Evolutionary conservation across 1,140 invertebrate genomes (phyloP).

Genomic region (Paralvinella palmiformis): DNA sequence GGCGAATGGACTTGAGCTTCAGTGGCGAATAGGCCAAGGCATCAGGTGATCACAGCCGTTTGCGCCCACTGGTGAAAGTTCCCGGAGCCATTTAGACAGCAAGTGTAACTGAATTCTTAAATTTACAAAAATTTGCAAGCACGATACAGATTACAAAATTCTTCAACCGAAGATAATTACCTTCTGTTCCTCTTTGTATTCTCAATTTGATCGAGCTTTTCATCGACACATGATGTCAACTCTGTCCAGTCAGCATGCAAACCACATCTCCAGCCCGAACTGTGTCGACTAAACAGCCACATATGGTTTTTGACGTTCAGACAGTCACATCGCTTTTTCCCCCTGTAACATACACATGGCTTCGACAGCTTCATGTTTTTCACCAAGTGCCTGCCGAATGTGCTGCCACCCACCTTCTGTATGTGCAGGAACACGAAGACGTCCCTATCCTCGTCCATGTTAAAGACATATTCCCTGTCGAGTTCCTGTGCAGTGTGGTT

Average conservation of each 20-base stretch:
- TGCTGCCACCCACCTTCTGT: slow-evolving; percentile 88
- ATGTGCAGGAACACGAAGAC: slow-evolving; percentile 98
- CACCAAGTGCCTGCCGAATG: slow-evolving; percentile 89
- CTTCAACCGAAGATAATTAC: too few relatives aligned
- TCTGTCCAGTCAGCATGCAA: slow-evolving; percentile 98
- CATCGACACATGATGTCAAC: slow-evolving; percentile 63
- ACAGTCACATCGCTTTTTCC: slow-evolving; percentile 41
- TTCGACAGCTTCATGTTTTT: slow-evolving; percentile 77
- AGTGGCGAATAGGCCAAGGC: too few relatives aligned
- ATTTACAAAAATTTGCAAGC: too few relatives aligned
- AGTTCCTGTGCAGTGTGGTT: too few relatives aligned
- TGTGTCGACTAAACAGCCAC: slow-evolving; percentile 97
- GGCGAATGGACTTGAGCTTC: too few relatives aligned
- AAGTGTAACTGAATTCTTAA: too few relatives aligned
- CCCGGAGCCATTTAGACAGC: too few relatives aligned
- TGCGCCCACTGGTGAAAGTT: too few relatives aligned
- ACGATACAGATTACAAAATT: too few relatives aligned
- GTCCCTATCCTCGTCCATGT: slow-evolving; percentile 56
- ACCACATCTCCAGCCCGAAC: slow-evolving; percentile 98
- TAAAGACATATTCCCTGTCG: too few relatives aligned
- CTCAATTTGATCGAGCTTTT: slow-evolving; percentile 48
- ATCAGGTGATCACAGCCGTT: too few relatives aligned
- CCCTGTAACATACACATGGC: slow-evolving; percentile 33
- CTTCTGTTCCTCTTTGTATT: too few relatives aligned
- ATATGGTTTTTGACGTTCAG: slow-evolving; percentile 33